These are phyloP conservation scores for Elephas maximus DNA, from an alignment of 2,113 vertebrate species.

Conservation along the genomic window DNA sequence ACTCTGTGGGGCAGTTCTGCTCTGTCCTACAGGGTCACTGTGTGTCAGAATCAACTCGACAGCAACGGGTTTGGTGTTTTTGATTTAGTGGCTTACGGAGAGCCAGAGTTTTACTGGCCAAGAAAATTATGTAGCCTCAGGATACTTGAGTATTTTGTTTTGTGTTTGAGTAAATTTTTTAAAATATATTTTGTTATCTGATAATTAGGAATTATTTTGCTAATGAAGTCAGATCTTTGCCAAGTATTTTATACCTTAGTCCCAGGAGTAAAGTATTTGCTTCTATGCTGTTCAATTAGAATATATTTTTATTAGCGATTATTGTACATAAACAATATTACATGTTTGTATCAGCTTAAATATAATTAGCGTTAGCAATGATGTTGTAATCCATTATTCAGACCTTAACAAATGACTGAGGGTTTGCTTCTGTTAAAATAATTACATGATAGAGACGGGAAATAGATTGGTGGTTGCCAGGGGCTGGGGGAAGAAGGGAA, in stretches of 20 bases:
- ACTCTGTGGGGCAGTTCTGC: too few relatives aligned
- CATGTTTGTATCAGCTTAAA: constrained; percentile 19
- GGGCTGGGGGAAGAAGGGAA: neutral
- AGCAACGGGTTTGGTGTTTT: too few relatives aligned
- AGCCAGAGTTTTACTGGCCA: constrained; percentile 6
- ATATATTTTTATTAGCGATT: constrained; percentile 44
- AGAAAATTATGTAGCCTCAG: neutral
- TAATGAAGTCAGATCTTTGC: neutral
- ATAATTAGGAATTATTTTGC: constrained; percentile 26
- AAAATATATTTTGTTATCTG: constrained; percentile 24
- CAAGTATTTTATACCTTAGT: neutral
- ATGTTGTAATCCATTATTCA: constrained; percentile 36
- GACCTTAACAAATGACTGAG: constrained; percentile 9
- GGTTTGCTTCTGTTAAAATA: constrained; percentile 37
- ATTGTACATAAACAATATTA: neutral
- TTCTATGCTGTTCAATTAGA: constrained; percentile 26
- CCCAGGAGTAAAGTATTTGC: neutral
- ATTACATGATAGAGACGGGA: neutral
- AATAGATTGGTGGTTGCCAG: constrained; percentile 5
- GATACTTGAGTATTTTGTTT: neutral
- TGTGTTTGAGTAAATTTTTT: constrained; percentile 21
- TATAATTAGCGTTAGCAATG: constrained; percentile 29
- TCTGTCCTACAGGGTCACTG: too few relatives aligned
- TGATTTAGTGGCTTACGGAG: neutral
- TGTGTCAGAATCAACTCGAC: too few relatives aligned